phyloP scores from a whole-genome alignment of 2,797 vertebrate genomes.

The Danio jaintianensis region DNA sequence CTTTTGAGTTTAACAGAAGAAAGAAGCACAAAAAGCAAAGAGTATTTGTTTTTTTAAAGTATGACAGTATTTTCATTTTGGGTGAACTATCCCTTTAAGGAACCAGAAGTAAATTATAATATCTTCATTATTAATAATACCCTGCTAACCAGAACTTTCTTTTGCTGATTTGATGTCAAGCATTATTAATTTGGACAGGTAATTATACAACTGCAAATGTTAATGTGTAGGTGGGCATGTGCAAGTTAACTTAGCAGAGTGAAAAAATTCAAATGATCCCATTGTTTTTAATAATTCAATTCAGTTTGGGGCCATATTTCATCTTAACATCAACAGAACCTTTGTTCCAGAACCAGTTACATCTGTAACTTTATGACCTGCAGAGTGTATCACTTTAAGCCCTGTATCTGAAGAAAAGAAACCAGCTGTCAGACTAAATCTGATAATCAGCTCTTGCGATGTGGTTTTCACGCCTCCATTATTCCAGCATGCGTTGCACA shows the following conservation, averaged over 20 bases:
- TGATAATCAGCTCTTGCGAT: conserved; percentile 59
- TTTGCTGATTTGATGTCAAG: not conserved
- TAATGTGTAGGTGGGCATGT: not conserved
- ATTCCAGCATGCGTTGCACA: conserved; percentile 59
- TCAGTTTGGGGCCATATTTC: conserved; percentile 15
- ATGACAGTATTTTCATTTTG: too few relatives aligned
- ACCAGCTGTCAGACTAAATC: conserved; percentile 66
- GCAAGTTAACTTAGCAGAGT: not conserved
- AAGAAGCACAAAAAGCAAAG: too few relatives aligned
- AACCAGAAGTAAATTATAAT: not conserved
- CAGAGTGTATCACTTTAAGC: conserved; percentile 59
- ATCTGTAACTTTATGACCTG: conserved; percentile 68
- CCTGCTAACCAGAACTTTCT: not conserved
- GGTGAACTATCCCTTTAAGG: not conserved
- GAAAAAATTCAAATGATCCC: conserved; percentile 14
- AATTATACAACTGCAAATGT: not conserved
- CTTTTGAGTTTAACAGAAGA: too few relatives aligned
- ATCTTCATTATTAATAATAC: not conserved
- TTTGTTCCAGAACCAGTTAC: conserved; percentile 38
- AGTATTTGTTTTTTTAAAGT: too few relatives aligned
- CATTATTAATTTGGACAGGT: conserved; percentile 1
- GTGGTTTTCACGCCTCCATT: conserved; percentile 63
- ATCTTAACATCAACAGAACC: not conserved
- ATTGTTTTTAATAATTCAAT: not conserved
- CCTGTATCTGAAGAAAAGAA: conserved; percentile 55